A percentile compares a stretch with the other conserved stretches of the same genome.
Conservation (phyloP, 2,797 vertebrate species). For the Arctocebus calabarensis region DNA sequence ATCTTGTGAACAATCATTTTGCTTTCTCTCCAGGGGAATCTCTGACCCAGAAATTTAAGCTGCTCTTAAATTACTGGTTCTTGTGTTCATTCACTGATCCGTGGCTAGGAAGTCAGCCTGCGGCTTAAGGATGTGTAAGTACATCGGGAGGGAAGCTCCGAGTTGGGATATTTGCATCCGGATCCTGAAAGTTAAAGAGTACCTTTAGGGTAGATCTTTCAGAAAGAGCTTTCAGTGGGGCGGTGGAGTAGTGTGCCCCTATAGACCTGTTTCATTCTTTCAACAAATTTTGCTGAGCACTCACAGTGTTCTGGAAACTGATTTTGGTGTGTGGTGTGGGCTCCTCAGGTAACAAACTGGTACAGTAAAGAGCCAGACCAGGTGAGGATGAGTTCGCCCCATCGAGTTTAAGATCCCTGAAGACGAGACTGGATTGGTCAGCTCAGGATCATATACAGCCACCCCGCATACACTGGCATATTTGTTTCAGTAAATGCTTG, state of each 20-base stretch:
- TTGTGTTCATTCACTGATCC: neutral
- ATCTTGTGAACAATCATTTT: constrained; percentile 15
- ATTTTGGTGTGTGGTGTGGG: neutral
- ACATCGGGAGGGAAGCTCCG: neutral
- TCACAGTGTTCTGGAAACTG: neutral
- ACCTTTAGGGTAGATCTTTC: neutral
- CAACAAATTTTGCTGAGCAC: neutral
- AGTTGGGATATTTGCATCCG: neutral
- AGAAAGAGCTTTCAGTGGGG: neutral
- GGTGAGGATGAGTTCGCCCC: neutral
- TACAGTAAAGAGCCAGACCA: neutral
- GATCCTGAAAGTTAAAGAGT: neutral
- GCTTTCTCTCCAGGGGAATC: constrained; percentile 50
- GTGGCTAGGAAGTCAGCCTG: neutral
- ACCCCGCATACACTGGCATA: neutral
- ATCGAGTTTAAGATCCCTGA: neutral
- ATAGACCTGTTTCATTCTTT: neutral
- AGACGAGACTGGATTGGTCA: neutral
- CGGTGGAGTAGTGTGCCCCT: neutral
- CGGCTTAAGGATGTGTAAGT: neutral
- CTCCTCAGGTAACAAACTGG: neutral
- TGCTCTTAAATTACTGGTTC: neutral
- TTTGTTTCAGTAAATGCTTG: neutral
- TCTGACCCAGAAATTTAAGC: constrained; percentile 25
- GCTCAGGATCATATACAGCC: neutral